Percentiles rank a stretch among this genome's conserved stretches.
These are phyloP conservation scores for Drosophila rufa DNA, from an alignment of 1,140 invertebrate genomes.

Conservation along the genomic window DNA sequence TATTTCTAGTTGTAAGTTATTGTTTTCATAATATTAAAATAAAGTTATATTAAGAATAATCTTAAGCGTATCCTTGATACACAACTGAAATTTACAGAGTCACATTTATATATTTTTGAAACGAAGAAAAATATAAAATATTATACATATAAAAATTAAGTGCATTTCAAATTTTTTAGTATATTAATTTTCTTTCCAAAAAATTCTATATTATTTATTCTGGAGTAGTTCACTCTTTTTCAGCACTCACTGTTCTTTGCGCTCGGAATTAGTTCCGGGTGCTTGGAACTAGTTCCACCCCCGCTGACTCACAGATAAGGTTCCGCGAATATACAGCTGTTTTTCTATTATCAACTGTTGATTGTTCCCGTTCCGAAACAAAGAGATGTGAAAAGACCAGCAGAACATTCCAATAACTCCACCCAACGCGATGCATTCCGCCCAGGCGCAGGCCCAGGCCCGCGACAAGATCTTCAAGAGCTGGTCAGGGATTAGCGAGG, in stretches of 20 bases:
- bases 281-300: slow-evolving; percentile 2
- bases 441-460: slow-evolving; percentile 58
- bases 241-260: not conserved
- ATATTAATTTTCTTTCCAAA: no score
- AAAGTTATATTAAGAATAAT: no score
- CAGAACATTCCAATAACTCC: slow-evolving; percentile 34
- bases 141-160: no score
- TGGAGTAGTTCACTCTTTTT: not conserved
- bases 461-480: slow-evolving; percentile 78
- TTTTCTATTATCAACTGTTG: slow-evolving; percentile 46
- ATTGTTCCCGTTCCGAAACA: slow-evolving; percentile 29
- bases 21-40: no score
- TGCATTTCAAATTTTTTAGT: no score
- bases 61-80: no score
- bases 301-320: not conserved
- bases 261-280: not conserved
- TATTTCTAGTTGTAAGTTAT: no score
- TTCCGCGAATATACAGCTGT: slow-evolving; percentile 16
- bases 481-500: slow-evolving; percentile 76
- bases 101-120: no score
- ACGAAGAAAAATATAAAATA: no score
- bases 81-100: no score
- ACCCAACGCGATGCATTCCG: slow-evolving; percentile 55
- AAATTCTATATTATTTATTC: not conserved
- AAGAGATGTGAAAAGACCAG: slow-evolving; percentile 62